phyloP scores from a whole-genome alignment of 2,888 invertebrate genomes.

The Ditula angustiorana region DNA sequence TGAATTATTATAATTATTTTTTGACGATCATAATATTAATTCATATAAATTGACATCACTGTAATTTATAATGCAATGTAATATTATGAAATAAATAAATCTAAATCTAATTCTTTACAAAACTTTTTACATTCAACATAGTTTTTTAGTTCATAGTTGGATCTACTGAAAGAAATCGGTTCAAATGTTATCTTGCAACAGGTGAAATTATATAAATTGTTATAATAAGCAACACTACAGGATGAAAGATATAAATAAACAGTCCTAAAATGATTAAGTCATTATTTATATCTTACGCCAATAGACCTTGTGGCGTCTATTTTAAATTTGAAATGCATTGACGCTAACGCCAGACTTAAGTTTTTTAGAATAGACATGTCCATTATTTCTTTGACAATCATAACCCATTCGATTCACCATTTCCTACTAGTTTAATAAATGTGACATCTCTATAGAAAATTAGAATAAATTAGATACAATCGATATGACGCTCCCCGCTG shows the following conservation, averaged over 20 bases:
- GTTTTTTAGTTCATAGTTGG: too few relatives aligned
- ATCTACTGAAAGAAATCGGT: background rate
- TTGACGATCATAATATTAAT: too few relatives aligned
- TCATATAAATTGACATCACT: too few relatives aligned
- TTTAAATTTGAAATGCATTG: background rate
- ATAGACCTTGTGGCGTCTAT: background rate
- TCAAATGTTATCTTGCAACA: background rate
- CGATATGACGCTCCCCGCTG: slow-evolving; percentile 45
- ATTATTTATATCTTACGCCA: background rate
- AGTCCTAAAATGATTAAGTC: background rate
- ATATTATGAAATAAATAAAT: too few relatives aligned
- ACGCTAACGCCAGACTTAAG: background rate
- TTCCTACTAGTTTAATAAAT: slow-evolving; percentile 40
- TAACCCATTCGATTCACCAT: slow-evolving; percentile 41
- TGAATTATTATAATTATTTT: too few relatives aligned
- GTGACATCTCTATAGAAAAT: slow-evolving; percentile 44
- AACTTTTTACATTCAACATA: too few relatives aligned
- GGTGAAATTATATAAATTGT: slow-evolving; percentile 24
- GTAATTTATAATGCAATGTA: too few relatives aligned
- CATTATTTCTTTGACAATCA: slow-evolving; percentile 40
- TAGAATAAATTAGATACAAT: slow-evolving; percentile 43
- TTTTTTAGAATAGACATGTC: background rate
- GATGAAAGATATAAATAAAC: background rate
- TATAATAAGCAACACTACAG: background rate
- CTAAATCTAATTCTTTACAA: too few relatives aligned